Percentiles rank a stretch among this genome's conserved stretches.
Evolutionary conservation across 37 sponge, comb jelly and placozoan genomes (phyloP).

Genomic region (Tethya wilhelma): DNA sequence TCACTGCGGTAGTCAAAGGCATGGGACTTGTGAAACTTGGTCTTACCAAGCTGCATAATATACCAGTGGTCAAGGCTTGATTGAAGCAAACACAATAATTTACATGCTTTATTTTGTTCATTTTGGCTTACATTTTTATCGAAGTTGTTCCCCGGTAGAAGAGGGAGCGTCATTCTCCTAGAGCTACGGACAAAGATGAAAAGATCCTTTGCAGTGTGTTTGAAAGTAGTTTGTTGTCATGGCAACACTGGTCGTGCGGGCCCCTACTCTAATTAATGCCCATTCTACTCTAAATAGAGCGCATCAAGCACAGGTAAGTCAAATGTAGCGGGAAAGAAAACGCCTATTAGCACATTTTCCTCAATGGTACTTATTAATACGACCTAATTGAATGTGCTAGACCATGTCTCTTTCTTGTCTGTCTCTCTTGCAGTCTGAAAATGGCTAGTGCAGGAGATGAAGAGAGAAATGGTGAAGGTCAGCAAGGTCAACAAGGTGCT

Average conservation of each 20-base stretch:
- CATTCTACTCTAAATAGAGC: constrained; percentile 6
- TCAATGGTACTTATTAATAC: no score
- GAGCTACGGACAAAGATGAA: neutral
- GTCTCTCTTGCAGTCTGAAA: neutral
- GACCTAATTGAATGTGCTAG: no score
- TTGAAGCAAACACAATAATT: no score
- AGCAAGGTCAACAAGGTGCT: neutral
- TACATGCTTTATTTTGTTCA: no score
- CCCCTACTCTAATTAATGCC: neutral
- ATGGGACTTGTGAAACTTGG: constrained; percentile 92
- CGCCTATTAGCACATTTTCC: neutral
- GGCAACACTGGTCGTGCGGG: neutral
- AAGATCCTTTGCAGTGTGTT: neutral
- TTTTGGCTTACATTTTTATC: constrained; percentile 86
- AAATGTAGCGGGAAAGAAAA: no score
- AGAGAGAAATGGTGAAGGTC: no score
- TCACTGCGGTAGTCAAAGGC: constrained; percentile 84
- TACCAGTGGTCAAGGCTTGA: neutral
- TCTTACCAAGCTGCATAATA: constrained; percentile 73
- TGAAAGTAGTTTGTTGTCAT: constrained; percentile 7
- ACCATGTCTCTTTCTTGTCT: no score
- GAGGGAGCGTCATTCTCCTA: constrained; percentile 85
- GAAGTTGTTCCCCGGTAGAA: constrained; percentile 93
- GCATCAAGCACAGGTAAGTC: no score
- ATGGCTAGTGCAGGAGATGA: constrained; percentile 32